Evolutionary conservation across 2,113 vertebrate species (phyloP).

Genomic region (Cercopithecus mona): DNA sequence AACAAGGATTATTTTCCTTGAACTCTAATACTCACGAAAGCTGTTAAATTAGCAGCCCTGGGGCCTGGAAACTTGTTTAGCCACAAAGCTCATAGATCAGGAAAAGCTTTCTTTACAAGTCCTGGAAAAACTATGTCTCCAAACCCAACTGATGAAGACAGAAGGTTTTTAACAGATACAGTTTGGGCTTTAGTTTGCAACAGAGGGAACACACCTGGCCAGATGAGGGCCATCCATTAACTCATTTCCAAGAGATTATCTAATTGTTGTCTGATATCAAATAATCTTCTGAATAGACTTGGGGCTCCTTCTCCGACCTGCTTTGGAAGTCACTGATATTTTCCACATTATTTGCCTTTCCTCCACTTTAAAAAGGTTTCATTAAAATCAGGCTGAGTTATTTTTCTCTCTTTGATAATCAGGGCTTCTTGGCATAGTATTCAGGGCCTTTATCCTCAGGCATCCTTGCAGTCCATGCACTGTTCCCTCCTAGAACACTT

Average conservation of each 20-base stretch:
- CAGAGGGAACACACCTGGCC: neutral
- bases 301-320: neutral
- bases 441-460: neutral
- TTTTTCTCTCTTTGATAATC: conserved; percentile 34
- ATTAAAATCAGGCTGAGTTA: conserved; percentile 52
- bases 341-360: neutral
- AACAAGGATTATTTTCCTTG: conserved; percentile 63
- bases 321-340: neutral
- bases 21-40: conserved; percentile 47
- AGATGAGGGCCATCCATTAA: neutral
- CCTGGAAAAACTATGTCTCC: neutral
- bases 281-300: neutral
- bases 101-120: neutral
- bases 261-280: neutral
- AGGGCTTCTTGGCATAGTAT: neutral
- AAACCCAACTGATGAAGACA: neutral
- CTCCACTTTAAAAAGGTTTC: conserved; percentile 29
- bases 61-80: conserved; percentile 32
- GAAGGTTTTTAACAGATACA: neutral
- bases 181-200: neutral
- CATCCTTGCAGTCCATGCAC: neutral
- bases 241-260: conserved; percentile 6
- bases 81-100: neutral
- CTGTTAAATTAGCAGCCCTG: conserved; percentile 38
- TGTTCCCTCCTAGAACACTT: neutral